These are phyloP conservation scores for Pipra filicauda DNA, from an alignment of 2,113 vertebrate species.

Conservation along the genomic window DNA sequence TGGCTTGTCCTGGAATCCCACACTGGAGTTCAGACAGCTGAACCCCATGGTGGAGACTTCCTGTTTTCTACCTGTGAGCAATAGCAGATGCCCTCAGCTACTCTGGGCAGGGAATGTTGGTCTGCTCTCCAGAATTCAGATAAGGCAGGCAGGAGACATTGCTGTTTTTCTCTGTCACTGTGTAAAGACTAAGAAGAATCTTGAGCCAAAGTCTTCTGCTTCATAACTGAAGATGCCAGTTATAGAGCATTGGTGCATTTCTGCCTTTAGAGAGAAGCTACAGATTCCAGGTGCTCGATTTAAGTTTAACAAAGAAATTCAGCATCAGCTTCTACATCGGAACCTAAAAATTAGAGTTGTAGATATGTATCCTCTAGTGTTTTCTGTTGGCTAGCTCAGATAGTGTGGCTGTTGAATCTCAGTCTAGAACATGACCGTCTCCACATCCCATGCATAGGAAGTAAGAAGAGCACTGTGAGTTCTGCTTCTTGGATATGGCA, in stretches of 20 bases:
- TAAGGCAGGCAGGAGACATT: not conserved
- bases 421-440: not conserved
- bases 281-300: not conserved
- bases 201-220: not conserved
- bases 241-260: not conserved
- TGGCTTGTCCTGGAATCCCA: not conserved
- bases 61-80: not conserved
- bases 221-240: not conserved
- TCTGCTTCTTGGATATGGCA: not conserved
- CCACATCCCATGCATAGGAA: not conserved
- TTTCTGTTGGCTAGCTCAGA: not conserved
- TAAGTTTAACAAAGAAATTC: not conserved
- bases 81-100: not conserved
- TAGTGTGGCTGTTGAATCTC: not conserved
- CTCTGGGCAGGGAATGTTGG: not conserved
- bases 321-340: not conserved
- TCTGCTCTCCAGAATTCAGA: not conserved
- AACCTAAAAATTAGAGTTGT: not conserved
- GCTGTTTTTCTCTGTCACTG: not conserved
- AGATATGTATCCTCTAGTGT: not conserved
- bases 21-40: not conserved
- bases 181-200: not conserved
- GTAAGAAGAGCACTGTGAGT: not conserved
- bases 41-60: not conserved
- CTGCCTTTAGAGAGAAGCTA: not conserved